Evolutionary conservation across 2,888 invertebrate species (phyloP).

Genomic region (Pandemis heparana): DNA sequence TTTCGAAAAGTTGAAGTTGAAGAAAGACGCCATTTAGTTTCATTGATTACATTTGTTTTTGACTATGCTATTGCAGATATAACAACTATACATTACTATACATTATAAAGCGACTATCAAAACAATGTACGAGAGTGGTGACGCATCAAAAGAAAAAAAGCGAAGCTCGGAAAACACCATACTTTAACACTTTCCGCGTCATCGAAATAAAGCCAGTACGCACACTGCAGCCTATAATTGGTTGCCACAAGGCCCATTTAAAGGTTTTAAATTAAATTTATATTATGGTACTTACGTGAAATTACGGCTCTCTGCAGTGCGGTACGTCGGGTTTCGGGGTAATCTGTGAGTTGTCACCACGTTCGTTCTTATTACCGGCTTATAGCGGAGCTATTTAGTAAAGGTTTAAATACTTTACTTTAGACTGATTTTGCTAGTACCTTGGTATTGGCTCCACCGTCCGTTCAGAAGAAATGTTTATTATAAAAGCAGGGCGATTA

Average conservation of each 20-base stretch:
- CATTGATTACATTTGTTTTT: too few relatives aligned
- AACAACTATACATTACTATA: too few relatives aligned
- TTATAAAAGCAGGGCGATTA: not conserved
- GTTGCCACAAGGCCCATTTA: constrained; percentile 57
- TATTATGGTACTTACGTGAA: constrained; percentile 65
- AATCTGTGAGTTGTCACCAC: constrained; percentile 71
- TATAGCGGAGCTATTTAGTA: constrained; percentile 51
- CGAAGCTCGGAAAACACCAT: not conserved
- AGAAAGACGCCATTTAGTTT: too few relatives aligned
- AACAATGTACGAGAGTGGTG: not conserved
- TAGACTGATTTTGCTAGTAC: not conserved
- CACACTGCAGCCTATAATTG: constrained; percentile 51
- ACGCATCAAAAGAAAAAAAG: not conserved
- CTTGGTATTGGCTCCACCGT: not conserved
- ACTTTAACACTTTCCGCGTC: constrained; percentile 19
- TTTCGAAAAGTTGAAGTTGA: too few relatives aligned
- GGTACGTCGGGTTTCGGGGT: constrained; percentile 61
- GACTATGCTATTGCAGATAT: too few relatives aligned
- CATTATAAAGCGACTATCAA: not conserved
- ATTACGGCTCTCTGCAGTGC: constrained; percentile 72
- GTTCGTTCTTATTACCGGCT: constrained; percentile 68
- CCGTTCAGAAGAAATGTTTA: too few relatives aligned
- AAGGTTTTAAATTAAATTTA: constrained; percentile 68
- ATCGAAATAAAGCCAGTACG: constrained; percentile 41
- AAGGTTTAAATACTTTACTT: constrained; percentile 44